These are phyloP conservation scores for Cataglyphis albicans DNA, from an alignment of 2,888 invertebrate genomes.

Conservation along the genomic window DNA sequence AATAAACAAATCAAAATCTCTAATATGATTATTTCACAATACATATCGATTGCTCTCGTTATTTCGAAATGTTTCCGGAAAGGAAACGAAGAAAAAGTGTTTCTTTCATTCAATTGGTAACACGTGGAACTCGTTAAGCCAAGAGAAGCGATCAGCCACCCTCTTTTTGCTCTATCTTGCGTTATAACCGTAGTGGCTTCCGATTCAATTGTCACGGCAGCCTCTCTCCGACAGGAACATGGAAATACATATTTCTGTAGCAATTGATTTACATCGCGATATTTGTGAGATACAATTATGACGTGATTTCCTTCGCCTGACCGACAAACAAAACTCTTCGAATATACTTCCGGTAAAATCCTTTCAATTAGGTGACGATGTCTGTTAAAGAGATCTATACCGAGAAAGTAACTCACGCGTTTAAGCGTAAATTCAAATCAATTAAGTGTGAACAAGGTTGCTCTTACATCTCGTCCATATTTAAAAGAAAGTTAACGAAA, in stretches of 20 bases:
- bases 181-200: slow-evolving; percentile 52
- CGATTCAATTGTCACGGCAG: background rate
- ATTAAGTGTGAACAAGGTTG: background rate
- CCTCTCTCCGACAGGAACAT: background rate
- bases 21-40: background rate
- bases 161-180: background rate
- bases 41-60: slow-evolving; percentile 3
- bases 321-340: background rate
- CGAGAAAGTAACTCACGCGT: background rate
- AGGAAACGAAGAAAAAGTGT: slow-evolving; percentile 38
- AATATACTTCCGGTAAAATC: background rate
- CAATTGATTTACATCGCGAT: slow-evolving; percentile 47
- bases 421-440: background rate
- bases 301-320: background rate
- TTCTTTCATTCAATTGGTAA: slow-evolving; percentile 60
- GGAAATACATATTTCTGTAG: background rate
- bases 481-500: slow-evolving; percentile 17
- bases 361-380: background rate
- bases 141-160: slow-evolving; percentile 42
- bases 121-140: slow-evolving; percentile 70
- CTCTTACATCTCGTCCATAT: background rate
- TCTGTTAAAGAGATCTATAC: background rate
- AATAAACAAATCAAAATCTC: slow-evolving; percentile 14
- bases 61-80: slow-evolving; percentile 40
- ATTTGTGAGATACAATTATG: background rate